Evolutionary conservation across 2,888 invertebrate species (phyloP).

Genomic region (Pocota personata): DNA sequence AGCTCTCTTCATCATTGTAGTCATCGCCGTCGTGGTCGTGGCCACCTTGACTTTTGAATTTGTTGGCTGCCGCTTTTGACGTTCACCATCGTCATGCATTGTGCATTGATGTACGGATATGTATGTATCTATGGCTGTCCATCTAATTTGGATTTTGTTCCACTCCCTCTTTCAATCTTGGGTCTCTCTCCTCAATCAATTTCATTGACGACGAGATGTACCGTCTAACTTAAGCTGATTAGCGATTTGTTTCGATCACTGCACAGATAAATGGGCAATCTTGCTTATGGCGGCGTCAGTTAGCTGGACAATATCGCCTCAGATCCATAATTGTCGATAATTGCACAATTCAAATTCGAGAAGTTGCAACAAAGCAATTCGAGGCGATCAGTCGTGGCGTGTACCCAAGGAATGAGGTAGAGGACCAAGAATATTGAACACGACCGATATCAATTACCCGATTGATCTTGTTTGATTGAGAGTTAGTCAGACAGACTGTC

Average conservation of each 20-base stretch:
- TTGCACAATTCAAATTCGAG: constrained; percentile 65
- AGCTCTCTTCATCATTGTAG: constrained; percentile 20
- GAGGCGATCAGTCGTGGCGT: constrained; percentile 10
- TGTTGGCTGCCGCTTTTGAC: constrained; percentile 36
- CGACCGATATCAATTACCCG: constrained; percentile 70
- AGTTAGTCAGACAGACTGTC: constrained; percentile 69
- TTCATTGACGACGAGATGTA: constrained; percentile 17
- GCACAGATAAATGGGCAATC: constrained; percentile 60
- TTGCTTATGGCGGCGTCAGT: constrained; percentile 21
- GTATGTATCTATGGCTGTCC: constrained; percentile 6
- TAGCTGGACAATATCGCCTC: constrained; percentile 48
- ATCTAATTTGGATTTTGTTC: constrained; percentile 52
- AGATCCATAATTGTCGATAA: constrained; percentile 72
- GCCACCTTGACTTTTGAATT: constrained; percentile 69
- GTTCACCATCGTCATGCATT: constrained; percentile 26
- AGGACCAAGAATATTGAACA: constrained; percentile 46
- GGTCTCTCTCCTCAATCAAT: constrained; percentile 5
- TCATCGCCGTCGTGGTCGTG: constrained; percentile 32
- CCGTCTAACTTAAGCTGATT: constrained; percentile 66
- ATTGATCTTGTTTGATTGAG: constrained; percentile 73
- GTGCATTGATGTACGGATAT: constrained; percentile 3
- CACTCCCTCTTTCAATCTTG: constrained; percentile 62
- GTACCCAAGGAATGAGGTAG: neutral
- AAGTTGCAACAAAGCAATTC: constrained; percentile 64
- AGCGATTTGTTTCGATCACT: constrained; percentile 70